Conservation (phyloP, 2,797 vertebrate species). For the Pyrocephalus nanus region DNA sequence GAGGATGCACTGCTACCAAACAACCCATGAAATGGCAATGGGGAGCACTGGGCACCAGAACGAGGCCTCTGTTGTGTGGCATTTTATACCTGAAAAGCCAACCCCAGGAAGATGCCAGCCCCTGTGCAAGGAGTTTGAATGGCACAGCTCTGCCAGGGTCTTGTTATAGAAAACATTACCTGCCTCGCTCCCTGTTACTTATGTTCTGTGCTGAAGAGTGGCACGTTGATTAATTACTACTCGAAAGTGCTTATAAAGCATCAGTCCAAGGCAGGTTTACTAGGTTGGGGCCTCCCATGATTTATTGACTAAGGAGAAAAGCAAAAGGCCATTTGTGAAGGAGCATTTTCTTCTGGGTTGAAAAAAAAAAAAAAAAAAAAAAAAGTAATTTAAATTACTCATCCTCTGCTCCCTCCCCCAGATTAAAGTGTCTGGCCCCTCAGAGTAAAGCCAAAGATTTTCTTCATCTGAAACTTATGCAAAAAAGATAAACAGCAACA, state of each 20-base stretch:
- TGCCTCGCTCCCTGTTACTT: neutral
- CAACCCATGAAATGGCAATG: accelerated
- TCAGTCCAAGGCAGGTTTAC: constrained; percentile 56
- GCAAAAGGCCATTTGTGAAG: constrained; percentile 44
- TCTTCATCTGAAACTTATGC: neutral
- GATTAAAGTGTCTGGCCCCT: neutral
- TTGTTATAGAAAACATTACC: neutral
- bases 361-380: neutral
- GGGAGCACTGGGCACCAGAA: neutral
- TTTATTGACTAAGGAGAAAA: constrained; percentile 49
- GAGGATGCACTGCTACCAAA: neutral
- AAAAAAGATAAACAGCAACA: neutral
- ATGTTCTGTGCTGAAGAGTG: neutral
- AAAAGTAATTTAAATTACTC: neutral
- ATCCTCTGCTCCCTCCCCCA: neutral
- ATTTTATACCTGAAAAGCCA: neutral
- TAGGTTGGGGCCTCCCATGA: constrained; percentile 55
- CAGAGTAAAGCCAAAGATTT: neutral
- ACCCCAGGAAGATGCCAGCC: neutral
- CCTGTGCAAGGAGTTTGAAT: neutral
- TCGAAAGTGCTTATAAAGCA: constrained; percentile 68
- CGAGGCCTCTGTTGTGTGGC: accelerated
- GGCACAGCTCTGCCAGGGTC: neutral
- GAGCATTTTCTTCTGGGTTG: constrained; percentile 10
- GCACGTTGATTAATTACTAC: constrained; percentile 54